phyloP scores from a whole-genome alignment of 2,113 vertebrate genomes.

The Triplophysa siluroides region DNA sequence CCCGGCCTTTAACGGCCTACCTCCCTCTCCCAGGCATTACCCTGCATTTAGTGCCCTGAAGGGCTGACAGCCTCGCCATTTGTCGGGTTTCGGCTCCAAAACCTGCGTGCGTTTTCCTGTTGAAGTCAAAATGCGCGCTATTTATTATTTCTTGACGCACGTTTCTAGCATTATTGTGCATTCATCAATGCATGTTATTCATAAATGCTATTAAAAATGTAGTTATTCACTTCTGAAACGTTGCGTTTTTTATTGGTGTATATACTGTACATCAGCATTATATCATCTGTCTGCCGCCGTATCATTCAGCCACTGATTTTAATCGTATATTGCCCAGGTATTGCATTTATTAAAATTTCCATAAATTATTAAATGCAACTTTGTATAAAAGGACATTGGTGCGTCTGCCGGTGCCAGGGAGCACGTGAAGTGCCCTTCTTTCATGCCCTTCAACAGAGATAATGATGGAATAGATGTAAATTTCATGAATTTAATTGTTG shows the following conservation, averaged over 20 bases:
- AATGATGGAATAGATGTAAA: constrained; percentile 50
- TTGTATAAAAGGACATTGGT: constrained; percentile 45
- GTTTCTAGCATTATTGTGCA: background rate
- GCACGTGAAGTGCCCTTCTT: constrained; percentile 36
- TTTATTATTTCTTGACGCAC: constrained; percentile 14
- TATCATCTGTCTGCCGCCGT: background rate
- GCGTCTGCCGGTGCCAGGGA: constrained; percentile 15
- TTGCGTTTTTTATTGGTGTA: background rate
- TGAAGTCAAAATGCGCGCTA: background rate
- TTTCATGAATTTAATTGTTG: constrained; percentile 51
- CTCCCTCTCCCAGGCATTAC: constrained; percentile 49
- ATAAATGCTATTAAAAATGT: too few relatives aligned
- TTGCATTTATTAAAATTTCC: constrained; percentile 23
- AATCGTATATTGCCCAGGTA: background rate
- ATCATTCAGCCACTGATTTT: background rate
- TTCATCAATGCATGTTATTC: background rate
- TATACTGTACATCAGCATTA: background rate
- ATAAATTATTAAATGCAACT: constrained; percentile 50
- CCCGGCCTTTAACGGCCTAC: constrained; percentile 52
- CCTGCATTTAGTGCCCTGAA: constrained; percentile 40
- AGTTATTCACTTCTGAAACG: background rate
- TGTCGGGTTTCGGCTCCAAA: constrained; percentile 19
- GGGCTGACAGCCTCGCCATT: constrained; percentile 39
- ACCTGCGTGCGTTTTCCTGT: constrained; percentile 9
- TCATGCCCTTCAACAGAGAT: constrained; percentile 42